A percentile compares a stretch with the other conserved stretches of the same genome.
Conservation (phyloP, 2,113 vertebrate genomes). For the Thamnophis sirtalis region DNA sequence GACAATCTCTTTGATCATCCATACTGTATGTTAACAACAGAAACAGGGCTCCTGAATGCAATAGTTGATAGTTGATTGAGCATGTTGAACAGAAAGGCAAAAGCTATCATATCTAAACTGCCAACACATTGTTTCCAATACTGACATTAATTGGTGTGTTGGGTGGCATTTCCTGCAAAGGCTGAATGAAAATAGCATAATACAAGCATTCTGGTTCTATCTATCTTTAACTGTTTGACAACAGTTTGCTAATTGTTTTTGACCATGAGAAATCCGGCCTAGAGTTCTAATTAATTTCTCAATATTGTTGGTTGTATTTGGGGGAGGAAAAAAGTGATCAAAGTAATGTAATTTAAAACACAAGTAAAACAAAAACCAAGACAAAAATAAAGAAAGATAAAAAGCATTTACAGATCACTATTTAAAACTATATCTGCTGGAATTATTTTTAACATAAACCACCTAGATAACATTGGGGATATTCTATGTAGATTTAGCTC, state of each 20-base stretch:
- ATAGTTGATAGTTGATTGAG: neutral
- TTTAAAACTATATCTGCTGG: neutral
- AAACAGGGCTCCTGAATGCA: neutral
- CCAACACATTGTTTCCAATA: slow-evolving; percentile 1
- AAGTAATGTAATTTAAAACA: neutral
- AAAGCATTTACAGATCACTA: neutral
- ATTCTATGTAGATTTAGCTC: neutral
- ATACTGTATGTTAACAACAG: neutral
- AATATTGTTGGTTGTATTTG: neutral
- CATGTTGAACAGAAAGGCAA: neutral
- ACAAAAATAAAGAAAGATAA: neutral
- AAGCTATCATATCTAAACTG: neutral
- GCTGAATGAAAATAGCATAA: neutral
- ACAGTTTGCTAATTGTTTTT: neutral
- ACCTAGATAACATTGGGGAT: neutral
- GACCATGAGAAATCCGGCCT: neutral
- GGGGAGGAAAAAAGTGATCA: neutral
- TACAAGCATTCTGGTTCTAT: neutral
- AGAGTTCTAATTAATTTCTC: neutral
- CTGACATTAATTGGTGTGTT: neutral
- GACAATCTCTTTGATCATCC: neutral
- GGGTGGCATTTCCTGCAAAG: neutral
- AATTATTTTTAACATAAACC: neutral
- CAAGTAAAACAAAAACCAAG: neutral
- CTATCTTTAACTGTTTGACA: neutral